Evolutionary conservation across 2,113 vertebrate species (phyloP).

Genomic region (Notechis scutatus): DNA sequence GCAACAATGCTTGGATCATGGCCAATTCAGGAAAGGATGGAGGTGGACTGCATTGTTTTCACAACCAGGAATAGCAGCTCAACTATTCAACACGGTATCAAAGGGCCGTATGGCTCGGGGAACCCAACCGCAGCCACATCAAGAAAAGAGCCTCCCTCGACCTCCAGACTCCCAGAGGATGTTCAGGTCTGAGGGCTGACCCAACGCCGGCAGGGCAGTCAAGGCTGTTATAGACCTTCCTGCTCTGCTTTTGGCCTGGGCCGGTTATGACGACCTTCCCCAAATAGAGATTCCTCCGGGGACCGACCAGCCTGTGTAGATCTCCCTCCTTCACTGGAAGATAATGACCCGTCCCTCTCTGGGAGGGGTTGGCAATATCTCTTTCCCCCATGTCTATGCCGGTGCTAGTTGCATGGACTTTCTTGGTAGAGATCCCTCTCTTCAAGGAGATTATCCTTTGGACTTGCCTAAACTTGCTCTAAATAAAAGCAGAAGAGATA

Average conservation of each 20-base stretch:
- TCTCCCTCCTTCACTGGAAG: constrained; percentile 66
- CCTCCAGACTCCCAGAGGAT: not conserved
- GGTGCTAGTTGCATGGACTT: not conserved
- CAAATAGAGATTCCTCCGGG: constrained; percentile 77
- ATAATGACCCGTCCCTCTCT: constrained; percentile 66
- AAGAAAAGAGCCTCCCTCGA: not conserved
- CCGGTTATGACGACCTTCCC: constrained; percentile 73
- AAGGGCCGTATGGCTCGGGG: not conserved
- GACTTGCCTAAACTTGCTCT: too few species aligned
- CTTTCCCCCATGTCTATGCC: too few species aligned
- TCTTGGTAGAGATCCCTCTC: too few species aligned
- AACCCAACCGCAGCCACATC: not conserved
- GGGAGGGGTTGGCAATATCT: constrained; percentile 63
- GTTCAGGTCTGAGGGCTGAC: not conserved
- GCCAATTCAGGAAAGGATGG: constrained; percentile 63
- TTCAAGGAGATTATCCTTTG: too few species aligned
- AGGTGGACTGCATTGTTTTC: constrained; percentile 60
- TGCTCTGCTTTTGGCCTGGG: constrained; percentile 74
- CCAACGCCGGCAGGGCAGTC: not conserved
- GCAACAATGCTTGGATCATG: not conserved
- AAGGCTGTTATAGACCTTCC: constrained; percentile 40
- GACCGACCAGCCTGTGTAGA: constrained; percentile 69
- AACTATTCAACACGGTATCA: not conserved
- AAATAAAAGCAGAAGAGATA: too few species aligned
- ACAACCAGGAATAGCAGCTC: constrained; percentile 47